These are phyloP conservation scores for Anthopleura xanthogrammica DNA, from an alignment of 92 coral and sea anemone genomes.

Conservation along the genomic window DNA sequence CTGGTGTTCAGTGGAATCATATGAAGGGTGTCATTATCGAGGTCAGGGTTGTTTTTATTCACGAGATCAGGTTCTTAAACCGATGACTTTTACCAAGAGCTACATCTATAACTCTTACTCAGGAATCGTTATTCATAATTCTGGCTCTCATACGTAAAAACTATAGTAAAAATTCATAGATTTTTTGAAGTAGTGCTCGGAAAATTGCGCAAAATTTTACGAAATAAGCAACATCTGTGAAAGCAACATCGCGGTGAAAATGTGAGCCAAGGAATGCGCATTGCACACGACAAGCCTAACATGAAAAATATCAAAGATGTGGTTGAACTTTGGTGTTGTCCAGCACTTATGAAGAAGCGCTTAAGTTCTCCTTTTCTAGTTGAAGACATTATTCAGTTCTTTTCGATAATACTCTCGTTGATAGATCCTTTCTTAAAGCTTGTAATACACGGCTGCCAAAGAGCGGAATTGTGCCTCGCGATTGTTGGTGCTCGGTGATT, in stretches of 20 bases:
- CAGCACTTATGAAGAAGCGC: constrained; percentile 2
- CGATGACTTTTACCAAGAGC: neutral
- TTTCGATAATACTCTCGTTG: constrained; percentile 79
- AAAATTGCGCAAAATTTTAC: neutral
- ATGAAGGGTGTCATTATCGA: constrained; percentile 15
- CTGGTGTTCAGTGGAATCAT: constrained; percentile 13
- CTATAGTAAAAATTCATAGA: neutral
- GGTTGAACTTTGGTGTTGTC: neutral
- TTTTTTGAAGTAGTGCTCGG: neutral
- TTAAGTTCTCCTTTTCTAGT: constrained; percentile 27
- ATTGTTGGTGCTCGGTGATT: constrained; percentile 76
- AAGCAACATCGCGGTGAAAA: neutral
- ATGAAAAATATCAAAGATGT: neutral
- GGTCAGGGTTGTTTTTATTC: constrained; percentile 21
- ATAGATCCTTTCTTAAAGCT: constrained; percentile 81
- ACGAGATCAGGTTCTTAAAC: constrained; percentile 23
- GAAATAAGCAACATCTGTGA: constrained; percentile 20
- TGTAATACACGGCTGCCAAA: constrained; percentile 64
- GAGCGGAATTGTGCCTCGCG: constrained; percentile 42
- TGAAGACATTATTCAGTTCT: constrained; percentile 23
- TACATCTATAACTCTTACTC: neutral
- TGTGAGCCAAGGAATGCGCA: constrained; percentile 7
- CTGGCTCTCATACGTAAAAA: neutral
- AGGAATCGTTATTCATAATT: neutral
- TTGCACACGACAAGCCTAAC: constrained; percentile 14